Evolutionary conservation across 2,888 invertebrate species (phyloP).

Genomic region (Cephus pygmeus): DNA sequence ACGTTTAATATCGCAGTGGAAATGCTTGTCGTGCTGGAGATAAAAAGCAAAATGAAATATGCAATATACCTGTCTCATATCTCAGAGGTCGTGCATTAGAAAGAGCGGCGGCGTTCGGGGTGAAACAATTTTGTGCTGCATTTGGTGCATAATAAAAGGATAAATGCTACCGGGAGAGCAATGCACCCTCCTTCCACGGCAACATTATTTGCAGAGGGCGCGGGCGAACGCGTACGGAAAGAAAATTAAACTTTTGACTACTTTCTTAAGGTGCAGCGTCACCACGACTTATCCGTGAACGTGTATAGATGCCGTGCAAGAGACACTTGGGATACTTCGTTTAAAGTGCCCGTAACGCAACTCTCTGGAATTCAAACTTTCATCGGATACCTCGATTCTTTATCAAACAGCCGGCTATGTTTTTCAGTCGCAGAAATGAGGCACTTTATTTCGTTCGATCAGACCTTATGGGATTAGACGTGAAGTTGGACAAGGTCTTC

Average conservation of each 20-base stretch:
- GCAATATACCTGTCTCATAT: slow-evolving; percentile 4
- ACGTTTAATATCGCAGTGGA: not conserved
- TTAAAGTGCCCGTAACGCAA: too few relatives aligned
- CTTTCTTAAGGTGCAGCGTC: slow-evolving; percentile 28
- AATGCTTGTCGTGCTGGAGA: not conserved
- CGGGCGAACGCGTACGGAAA: slow-evolving; percentile 13
- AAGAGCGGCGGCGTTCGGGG: not conserved
- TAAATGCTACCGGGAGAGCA: slow-evolving; percentile 29
- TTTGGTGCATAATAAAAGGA: slow-evolving; percentile 37
- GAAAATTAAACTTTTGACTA: slow-evolving; percentile 55
- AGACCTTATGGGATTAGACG: not conserved
- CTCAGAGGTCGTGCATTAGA: slow-evolving; percentile 1
- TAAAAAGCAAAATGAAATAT: not conserved
- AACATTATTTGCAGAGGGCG: slow-evolving; percentile 8
- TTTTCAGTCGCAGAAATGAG: not conserved
- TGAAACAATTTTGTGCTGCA: slow-evolving; percentile 30
- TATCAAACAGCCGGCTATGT: not conserved
- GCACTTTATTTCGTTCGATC: not conserved
- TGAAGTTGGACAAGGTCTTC: slow-evolving; percentile 13
- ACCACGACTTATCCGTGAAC: too few relatives aligned
- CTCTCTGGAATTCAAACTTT: too few relatives aligned
- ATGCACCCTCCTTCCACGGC: not conserved
- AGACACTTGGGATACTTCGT: not conserved
- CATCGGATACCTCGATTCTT: too few relatives aligned
- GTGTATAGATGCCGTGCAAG: not conserved